A percentile compares a stretch with the other conserved stretches of the same genome.
Evolutionary conservation across 2,888 invertebrate genomes (phyloP).

Genomic region (Meteorus colon): DNA sequence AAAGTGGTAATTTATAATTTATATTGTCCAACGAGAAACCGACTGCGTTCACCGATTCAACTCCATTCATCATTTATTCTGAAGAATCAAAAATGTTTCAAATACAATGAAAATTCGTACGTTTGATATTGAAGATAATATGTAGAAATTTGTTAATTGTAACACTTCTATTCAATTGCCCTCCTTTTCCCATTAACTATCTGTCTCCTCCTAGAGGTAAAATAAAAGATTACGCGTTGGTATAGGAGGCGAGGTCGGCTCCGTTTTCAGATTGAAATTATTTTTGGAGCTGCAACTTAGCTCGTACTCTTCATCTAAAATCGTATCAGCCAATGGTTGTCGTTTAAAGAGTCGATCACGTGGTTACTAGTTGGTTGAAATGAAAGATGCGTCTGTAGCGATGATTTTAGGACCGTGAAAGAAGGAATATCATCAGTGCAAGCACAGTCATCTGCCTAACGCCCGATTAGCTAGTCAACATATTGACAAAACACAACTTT

Average conservation of each 20-base stretch:
- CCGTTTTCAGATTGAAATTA: conserved; percentile 71
- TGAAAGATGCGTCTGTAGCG: conserved; percentile 39
- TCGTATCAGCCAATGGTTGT: conserved; percentile 64
- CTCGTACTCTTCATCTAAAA: conserved; percentile 67
- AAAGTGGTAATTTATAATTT: not conserved
- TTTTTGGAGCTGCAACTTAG: conserved; percentile 65
- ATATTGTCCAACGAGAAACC: not conserved
- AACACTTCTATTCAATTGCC: not conserved
- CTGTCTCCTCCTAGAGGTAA: conserved; percentile 24
- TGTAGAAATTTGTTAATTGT: not conserved
- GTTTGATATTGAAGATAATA: not conserved
- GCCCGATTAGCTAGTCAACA: conserved; percentile 75
- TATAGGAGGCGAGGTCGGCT: conserved; percentile 57
- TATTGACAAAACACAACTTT: conserved; percentile 59
- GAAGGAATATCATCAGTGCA: conserved; percentile 68
- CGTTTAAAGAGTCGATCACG: conserved; percentile 53
- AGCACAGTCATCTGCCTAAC: conserved; percentile 79
- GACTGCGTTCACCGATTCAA: not conserved
- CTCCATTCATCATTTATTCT: conserved; percentile 3
- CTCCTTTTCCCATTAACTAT: conserved; percentile 23
- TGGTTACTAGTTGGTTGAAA: conserved; percentile 40
- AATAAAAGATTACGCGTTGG: conserved; percentile 26
- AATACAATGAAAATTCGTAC: not conserved
- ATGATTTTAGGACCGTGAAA: conserved; percentile 45
- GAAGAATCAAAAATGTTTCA: not conserved